Conservation (phyloP, 2,113 vertebrate species). For the Entomyzon cyanotis region DNA sequence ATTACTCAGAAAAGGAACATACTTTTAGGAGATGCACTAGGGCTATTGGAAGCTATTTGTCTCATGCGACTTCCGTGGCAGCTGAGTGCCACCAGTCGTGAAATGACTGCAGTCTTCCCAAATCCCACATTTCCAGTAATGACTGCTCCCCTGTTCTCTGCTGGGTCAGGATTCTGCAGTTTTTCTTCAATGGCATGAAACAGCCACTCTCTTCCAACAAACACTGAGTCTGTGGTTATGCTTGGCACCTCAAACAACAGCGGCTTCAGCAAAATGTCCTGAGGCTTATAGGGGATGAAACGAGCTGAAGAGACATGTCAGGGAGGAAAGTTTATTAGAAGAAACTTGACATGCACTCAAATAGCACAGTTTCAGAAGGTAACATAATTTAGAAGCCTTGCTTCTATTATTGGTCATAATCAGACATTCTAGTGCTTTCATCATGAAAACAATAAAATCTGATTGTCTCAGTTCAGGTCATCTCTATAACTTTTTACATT, state of each 20-base stretch:
- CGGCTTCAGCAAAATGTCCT: conserved; percentile 96
- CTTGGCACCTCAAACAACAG: conserved; percentile 97
- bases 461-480: background rate
- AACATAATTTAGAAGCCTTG: background rate
- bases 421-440: background rate
- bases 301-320: conserved; percentile 74
- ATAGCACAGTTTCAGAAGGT: background rate
- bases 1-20: conserved; percentile 19
- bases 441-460: background rate
- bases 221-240: conserved; percentile 96
- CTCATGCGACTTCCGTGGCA: conserved; percentile 97
- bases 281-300: conserved; percentile 93
- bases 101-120: conserved; percentile 94
- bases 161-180: conserved; percentile 74
- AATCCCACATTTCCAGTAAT: conserved; percentile 93
- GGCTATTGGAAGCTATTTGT: conserved; percentile 94
- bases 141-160: conserved; percentile 81
- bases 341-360: background rate
- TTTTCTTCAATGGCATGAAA: conserved; percentile 88
- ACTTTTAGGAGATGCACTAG: conserved; percentile 86
- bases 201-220: conserved; percentile 95
- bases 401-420: background rate
- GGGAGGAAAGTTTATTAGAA: conserved; percentile 16
- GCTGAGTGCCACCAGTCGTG: conserved; percentile 94
- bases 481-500: background rate